phyloP scores from a whole-genome alignment of 2,797 vertebrate genomes.

The Fringilla coelebs region DNA sequence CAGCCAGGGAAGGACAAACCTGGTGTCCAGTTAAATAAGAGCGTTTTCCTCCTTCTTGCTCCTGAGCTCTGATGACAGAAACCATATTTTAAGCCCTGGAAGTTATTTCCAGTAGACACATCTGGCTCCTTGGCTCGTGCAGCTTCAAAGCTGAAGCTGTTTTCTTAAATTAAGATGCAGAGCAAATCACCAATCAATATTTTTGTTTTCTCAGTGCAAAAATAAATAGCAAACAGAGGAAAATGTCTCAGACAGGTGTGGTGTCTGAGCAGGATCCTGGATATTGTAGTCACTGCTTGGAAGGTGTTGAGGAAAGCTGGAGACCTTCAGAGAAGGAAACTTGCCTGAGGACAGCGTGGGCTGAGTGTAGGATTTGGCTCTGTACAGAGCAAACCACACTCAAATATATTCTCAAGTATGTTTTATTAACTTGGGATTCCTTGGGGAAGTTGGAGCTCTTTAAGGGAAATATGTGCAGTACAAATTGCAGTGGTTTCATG shows the following conservation, averaged over 20 bases:
- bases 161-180: background rate
- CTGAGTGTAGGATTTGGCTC: slow-evolving; percentile 13
- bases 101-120: background rate
- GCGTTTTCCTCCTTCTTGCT: background rate
- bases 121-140: background rate
- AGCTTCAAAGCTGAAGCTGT: background rate
- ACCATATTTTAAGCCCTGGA: background rate
- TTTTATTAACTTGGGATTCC: slow-evolving; percentile 26
- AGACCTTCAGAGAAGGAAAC: background rate
- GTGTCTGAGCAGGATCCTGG: background rate
- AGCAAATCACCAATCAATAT: background rate
- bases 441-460: background rate
- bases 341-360: slow-evolving; percentile 12
- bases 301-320: background rate
- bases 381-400: background rate
- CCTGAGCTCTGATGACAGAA: background rate
- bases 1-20: background rate
- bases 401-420: background rate
- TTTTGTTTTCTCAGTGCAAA: background rate
- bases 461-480: background rate
- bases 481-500: background rate
- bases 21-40: background rate
- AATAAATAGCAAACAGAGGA: background rate
- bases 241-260: background rate
- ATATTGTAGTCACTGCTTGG: background rate